Percentiles rank a stretch among this genome's conserved stretches.
Conservation (phyloP, 2,113 vertebrate species). For the Struthidea cinerea region DNA sequence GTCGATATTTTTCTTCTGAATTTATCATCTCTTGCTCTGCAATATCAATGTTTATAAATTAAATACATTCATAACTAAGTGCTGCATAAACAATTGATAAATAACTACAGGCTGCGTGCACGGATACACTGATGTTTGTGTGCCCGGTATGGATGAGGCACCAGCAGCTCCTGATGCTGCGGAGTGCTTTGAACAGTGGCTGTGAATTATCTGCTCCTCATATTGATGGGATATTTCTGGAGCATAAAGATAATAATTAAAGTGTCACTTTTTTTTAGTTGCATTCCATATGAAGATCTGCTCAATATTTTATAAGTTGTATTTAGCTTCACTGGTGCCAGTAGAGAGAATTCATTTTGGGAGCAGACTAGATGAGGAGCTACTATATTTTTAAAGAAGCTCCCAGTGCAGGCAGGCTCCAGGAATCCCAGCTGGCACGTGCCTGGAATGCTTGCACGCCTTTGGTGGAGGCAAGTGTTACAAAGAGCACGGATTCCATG, state of each 20-base stretch:
- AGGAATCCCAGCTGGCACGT: neutral
- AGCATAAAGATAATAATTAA: conserved; percentile 48
- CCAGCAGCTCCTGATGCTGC: neutral
- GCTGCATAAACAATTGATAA: conserved; percentile 5
- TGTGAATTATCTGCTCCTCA: conserved; percentile 4
- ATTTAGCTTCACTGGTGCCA: conserved; percentile 33
- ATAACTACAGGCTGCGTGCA: neutral
- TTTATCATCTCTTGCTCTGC: neutral
- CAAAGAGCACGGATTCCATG: accelerated
- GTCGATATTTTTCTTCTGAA: neutral
- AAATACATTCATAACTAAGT: conserved; percentile 19
- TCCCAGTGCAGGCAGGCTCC: neutral
- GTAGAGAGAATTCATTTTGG: neutral
- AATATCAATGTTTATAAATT: neutral
- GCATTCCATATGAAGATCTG: conserved; percentile 28
- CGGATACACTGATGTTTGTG: neutral
- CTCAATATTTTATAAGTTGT: conserved; percentile 26
- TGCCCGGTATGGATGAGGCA: neutral
- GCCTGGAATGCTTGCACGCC: neutral
- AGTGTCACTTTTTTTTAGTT: conserved; percentile 41
- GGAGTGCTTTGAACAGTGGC: neutral
- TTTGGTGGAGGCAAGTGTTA: neutral
- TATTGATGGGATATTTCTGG: conserved; percentile 43
- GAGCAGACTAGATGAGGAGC: neutral
- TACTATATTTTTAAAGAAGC: neutral